Base-by-base conservation (phyloP, 2,888 invertebrate genomes). In the Acrocyrtus sp. region DNA sequence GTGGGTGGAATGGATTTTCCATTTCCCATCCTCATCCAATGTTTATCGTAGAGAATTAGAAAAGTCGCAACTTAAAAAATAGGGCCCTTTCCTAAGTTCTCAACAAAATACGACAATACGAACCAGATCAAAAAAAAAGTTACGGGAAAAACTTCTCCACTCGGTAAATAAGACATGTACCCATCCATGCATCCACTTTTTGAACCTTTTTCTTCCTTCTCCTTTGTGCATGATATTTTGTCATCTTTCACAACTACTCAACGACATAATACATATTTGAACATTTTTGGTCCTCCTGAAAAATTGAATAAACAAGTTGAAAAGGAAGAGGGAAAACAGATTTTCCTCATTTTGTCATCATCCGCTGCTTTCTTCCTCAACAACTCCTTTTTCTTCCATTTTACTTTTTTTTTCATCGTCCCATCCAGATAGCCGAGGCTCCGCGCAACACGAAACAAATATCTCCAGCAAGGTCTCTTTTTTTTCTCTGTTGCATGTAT, bases 301-400 rank as follows among this genome's bases (percentile, higher is more conserved):
- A 50, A 50, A 50, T 50, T 50, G 50, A 50, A 24, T 50, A 50
- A 50, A 50, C 50, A 50, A n/a, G 50, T n/a, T 50, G 39, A 5
- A 41, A 41, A 21, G 29, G 17, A 3, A 45, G 50, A 45, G 45
- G 47, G 19, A 60, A 27, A 10, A 45, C 29, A 47, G 34, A 29
- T 29, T 60, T 60, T 45, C 45, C 21, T 27, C 58, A 2, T 5
- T 19, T 47, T 56, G n/a, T 41, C 21, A 26, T 58, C 45, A 43
- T 48, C 21, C 43, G 12, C 43, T 54, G 10, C 54, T 22, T 15
- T 54, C 21, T 50, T n/a, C 10, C 17, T 3, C 17, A n/a, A 6
- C 3, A n/a, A 47, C 17, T 21, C 17, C 26, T 6, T 29, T 29
- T 47, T 19, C 27, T 60, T 19, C 26, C 26, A 15, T 41, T 4